Evolutionary conservation across 1,140 invertebrate species (phyloP).

Genomic region (Belonocnema kinseyi): DNA sequence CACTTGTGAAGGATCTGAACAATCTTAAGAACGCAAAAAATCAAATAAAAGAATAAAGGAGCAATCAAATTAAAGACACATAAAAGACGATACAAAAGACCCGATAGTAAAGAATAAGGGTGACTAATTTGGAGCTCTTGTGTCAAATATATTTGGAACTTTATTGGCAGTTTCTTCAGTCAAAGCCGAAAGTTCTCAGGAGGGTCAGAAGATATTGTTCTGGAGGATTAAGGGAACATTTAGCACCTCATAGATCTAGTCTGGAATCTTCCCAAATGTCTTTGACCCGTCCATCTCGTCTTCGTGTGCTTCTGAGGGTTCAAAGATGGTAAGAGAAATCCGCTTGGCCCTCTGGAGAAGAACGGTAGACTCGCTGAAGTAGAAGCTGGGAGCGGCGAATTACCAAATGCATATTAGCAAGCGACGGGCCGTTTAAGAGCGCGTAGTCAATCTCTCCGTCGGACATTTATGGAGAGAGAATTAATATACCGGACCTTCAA

Average conservation of each 20-base stretch:
- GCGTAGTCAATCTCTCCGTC: conserved; percentile 73
- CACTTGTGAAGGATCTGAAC: not conserved
- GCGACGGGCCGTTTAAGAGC: conserved; percentile 72
- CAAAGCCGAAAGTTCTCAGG: not conserved
- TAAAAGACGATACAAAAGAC: no score
- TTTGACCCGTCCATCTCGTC: conserved; percentile 18
- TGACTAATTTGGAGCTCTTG: not conserved
- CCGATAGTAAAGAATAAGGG: no score
- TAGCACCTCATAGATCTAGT: conserved; percentile 40
- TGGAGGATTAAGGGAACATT: conserved; percentile 25
- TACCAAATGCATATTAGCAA: conserved; percentile 73
- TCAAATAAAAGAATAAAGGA: not conserved
- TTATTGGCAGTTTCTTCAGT: conserved; percentile 15
- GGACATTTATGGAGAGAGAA: conserved; percentile 75
- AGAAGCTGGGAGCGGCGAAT: conserved; percentile 62
- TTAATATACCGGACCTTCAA: conserved; percentile 75
- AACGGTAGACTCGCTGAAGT: conserved; percentile 32
- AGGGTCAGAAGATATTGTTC: conserved; percentile 15
- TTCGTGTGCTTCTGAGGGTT: conserved; percentile 36
- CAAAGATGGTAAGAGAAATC: conserved; percentile 19
- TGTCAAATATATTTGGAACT: not conserved
- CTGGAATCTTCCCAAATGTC: conserved; percentile 33
- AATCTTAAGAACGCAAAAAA: not conserved
- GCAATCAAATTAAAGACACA: not conserved
- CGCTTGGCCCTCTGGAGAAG: not conserved